Evolutionary conservation across 2,113 vertebrate genomes (phyloP).

Genomic region (Pionites leucogaster): DNA sequence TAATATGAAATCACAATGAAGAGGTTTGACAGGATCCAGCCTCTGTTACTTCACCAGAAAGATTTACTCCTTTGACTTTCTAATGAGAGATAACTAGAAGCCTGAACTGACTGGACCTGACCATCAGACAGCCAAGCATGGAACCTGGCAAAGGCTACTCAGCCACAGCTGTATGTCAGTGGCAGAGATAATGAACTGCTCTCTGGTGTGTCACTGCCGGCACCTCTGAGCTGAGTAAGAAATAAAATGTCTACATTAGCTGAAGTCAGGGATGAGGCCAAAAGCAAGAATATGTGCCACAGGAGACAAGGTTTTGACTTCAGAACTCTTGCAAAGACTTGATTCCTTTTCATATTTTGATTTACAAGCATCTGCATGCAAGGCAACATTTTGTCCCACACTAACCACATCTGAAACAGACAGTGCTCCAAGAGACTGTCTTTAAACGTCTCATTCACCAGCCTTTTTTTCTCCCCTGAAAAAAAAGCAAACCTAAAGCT

Average conservation of each 20-base stretch:
- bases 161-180: neutral
- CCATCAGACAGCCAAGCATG: neutral
- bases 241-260: neutral
- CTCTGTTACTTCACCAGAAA: neutral
- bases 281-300: neutral
- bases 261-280: neutral
- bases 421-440: neutral
- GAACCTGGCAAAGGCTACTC: neutral
- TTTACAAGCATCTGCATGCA: neutral
- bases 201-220: neutral
- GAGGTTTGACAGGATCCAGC: neutral
- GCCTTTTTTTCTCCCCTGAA: neutral
- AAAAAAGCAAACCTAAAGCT: neutral
- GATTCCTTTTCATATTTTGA: neutral
- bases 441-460: neutral
- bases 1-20: neutral
- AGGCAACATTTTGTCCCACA: neutral
- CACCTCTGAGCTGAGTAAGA: neutral
- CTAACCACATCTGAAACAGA: neutral
- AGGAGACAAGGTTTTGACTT: neutral
- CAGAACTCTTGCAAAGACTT: neutral
- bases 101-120: neutral
- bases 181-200: neutral
- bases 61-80: neutral
- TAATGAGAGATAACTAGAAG: neutral